Percentiles rank a stretch among this genome's conserved stretches.
Evolutionary conservation across 2,113 vertebrate genomes (phyloP).

Genomic region (Lycaon pictus): DNA sequence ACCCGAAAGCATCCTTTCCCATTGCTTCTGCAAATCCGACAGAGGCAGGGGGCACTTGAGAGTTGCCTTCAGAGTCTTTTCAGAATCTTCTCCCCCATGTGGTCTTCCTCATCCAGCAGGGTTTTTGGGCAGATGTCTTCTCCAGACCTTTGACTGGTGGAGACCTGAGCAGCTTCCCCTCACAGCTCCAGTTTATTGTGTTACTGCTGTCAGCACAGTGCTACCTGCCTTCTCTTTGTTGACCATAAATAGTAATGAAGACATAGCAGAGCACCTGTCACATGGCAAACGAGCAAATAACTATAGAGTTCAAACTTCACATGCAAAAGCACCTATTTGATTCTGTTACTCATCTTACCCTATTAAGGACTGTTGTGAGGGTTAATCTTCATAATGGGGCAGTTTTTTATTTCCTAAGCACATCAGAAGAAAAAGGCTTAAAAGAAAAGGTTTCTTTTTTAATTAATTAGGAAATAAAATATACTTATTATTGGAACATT

Average conservation of each 20-base stretch:
- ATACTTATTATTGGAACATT: background rate
- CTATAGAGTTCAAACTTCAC: background rate
- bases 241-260: background rate
- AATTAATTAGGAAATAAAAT: conserved; percentile 7
- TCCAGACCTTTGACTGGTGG: background rate
- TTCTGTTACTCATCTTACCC: background rate
- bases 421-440: background rate
- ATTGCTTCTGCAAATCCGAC: background rate
- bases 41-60: background rate
- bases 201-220: background rate
- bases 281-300: background rate
- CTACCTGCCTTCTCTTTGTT: background rate
- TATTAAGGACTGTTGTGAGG: background rate
- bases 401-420: background rate
- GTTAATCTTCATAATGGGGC: background rate
- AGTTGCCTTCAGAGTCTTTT: background rate
- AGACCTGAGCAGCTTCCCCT: background rate
- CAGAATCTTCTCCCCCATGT: background rate
- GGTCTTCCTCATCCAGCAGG: background rate
- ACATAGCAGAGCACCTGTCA: background rate
- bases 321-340: background rate
- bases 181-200: too few relatives aligned
- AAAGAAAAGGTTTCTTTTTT: background rate
- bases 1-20: background rate
- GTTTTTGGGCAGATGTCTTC: background rate